phyloP scores from a whole-genome alignment of 1,140 invertebrate species.

The Drosophila bocqueti region DNA sequence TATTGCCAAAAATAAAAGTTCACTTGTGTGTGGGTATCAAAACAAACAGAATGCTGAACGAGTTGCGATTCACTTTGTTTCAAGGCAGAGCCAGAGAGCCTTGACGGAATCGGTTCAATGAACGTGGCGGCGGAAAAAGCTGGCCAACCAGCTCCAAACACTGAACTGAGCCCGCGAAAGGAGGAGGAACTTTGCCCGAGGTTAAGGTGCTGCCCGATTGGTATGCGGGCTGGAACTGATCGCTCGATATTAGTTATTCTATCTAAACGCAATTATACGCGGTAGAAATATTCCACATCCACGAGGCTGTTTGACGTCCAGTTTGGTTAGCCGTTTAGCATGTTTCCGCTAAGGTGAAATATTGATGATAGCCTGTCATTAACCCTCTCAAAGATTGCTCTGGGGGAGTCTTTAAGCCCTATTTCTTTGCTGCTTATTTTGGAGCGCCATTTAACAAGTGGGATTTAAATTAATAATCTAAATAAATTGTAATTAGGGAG shows the following conservation, averaged over 20 bases:
- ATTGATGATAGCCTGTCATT: constrained; percentile 31
- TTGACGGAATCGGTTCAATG: constrained; percentile 70
- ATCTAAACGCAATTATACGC: constrained; percentile 44
- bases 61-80: constrained; percentile 66
- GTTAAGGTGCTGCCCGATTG: constrained; percentile 24
- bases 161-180: constrained; percentile 1
- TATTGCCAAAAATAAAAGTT: constrained; percentile 75
- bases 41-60: constrained; percentile 56
- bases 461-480: background rate
- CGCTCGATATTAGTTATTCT: constrained; percentile 17
- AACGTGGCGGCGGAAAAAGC: constrained; percentile 53
- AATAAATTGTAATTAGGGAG: background rate
- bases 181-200: constrained; percentile 5
- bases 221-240: constrained; percentile 47
- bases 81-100: constrained; percentile 53
- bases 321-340: constrained; percentile 42
- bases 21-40: constrained; percentile 42
- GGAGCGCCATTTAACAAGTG: background rate
- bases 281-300: constrained; percentile 52
- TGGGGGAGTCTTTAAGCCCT: background rate
- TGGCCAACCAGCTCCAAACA: constrained; percentile 29
- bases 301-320: constrained; percentile 32
- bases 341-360: constrained; percentile 40
- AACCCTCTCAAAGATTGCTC: constrained; percentile 1
- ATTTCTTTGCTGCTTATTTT: background rate